These are phyloP conservation scores for Acrossocheilus wenchowensis DNA, from an alignment of 2,797 vertebrate genomes.

Conservation along the genomic window DNA sequence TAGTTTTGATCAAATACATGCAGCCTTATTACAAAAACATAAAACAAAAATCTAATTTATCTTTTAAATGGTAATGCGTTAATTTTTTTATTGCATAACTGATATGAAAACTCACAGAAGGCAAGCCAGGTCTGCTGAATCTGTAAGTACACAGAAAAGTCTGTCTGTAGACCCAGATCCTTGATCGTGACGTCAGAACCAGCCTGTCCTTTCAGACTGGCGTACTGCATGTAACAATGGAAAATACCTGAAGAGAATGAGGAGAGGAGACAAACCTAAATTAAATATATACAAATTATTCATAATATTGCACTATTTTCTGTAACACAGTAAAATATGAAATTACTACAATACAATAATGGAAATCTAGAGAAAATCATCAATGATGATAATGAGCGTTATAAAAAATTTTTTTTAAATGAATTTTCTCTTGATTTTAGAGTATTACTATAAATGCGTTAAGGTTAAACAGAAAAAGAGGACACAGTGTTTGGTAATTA, in stretches of 20 bases:
- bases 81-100: neutral
- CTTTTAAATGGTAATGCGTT: neutral
- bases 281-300: neutral
- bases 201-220: constrained; percentile 76
- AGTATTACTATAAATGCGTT: neutral
- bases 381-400: neutral
- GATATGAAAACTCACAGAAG: constrained; percentile 82
- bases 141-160: constrained; percentile 90
- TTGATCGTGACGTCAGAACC: constrained; percentile 86
- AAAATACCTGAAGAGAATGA: constrained; percentile 80
- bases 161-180: constrained; percentile 91
- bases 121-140: constrained; percentile 94
- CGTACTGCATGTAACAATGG: constrained; percentile 91
- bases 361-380: neutral
- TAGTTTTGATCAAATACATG: neutral
- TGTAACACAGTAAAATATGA: neutral
- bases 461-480: neutral
- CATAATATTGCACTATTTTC: neutral
- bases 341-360: neutral
- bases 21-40: neutral
- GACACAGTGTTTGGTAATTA: neutral
- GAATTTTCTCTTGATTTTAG: neutral
- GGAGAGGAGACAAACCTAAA: neutral
- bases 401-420: neutral
- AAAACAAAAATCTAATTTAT: neutral